Evolutionary conservation across 2,888 invertebrate species (phyloP).

Genomic region (Morpho deidamia): DNA sequence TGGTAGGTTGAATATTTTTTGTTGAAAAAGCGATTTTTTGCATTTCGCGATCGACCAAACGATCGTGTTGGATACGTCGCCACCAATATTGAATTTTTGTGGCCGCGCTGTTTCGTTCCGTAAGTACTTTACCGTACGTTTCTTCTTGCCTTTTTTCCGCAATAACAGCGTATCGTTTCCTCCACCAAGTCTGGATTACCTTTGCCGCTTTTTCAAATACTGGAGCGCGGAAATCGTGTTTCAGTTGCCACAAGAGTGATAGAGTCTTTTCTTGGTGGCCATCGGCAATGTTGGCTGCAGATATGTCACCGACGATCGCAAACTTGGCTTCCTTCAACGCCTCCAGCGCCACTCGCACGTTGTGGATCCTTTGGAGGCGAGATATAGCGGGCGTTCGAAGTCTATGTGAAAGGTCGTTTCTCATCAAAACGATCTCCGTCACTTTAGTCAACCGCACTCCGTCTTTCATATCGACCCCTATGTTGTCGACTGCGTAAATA

Average conservation of each 20-base stretch:
- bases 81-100: conserved; percentile 79
- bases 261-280: conserved; percentile 94
- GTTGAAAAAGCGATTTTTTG: conserved; percentile 48
- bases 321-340: conserved; percentile 81
- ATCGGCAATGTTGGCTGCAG: conserved; percentile 88
- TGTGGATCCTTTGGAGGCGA: conserved; percentile 90
- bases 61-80: conserved; percentile 60
- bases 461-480: conserved; percentile 90
- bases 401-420: conserved; percentile 80
- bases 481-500: conserved; percentile 89
- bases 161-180: conserved; percentile 79
- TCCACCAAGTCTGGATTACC: conserved; percentile 86
- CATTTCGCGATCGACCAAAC: conserved; percentile 53
- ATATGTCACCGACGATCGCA: conserved; percentile 81
- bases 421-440: conserved; percentile 88
- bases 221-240: conserved; percentile 89
- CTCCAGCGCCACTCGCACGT: conserved; percentile 87
- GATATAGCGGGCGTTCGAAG: conserved; percentile 92
- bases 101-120: conserved; percentile 63
- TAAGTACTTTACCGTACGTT: conserved; percentile 33
- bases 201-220: conserved; percentile 83
- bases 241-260: conserved; percentile 92
- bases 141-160: conserved; percentile 58
- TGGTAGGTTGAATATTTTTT: too few species aligned
- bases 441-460: conserved; percentile 91